Evolutionary conservation across 2,888 invertebrate species (phyloP), one percentile per base, ranked within the genome.

Genomic region (Acronicta psi): DNA sequence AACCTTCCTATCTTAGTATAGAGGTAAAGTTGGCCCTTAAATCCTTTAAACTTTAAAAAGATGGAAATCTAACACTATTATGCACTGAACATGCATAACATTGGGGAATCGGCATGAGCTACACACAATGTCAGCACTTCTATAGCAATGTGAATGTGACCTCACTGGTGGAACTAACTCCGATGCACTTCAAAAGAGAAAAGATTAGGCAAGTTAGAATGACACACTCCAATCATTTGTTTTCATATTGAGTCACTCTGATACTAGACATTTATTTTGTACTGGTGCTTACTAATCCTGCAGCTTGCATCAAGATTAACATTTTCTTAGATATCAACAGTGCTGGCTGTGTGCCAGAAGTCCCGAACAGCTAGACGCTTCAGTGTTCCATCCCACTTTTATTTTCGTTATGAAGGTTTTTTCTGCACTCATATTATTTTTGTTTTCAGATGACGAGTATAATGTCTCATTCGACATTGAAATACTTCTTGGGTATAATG

Each of bases 401-500:
- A 77, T 77, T 76, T 77, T 77, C 56, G 72, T 69, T 67, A 46
- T 45, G 71, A 77, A 74, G 69, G 59, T 65, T 69, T 63, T 70
- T 61, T 58, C 54, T 75, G 68, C 74, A 76, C 36, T 69, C 57
- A 29, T 7, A 44, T 29, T 73, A 72, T 73, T 57, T 73, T 23
- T 52, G 54, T 46, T 57, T 55, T 55, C 36, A 29, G 41, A 57
- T 52, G 40, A 20, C 44, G 14, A 42, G 29, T 42, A 36, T 29
- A 49, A 56, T 40, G 25, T 42, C 37, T 37, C 16, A 41, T 36
- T 41, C 60, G 75, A 46, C 73, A 75, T 72, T 65, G 68, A 44
- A 51, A 43, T 38, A 20, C 50, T 44, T 55, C 45, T 53, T 10
- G 3, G 8, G 29, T 51, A 25, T 25, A 43, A 23, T 10, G 10